These are phyloP conservation scores for Ochropleura leucogaster DNA, from an alignment of 2,888 invertebrate species.

Conservation along the genomic window DNA sequence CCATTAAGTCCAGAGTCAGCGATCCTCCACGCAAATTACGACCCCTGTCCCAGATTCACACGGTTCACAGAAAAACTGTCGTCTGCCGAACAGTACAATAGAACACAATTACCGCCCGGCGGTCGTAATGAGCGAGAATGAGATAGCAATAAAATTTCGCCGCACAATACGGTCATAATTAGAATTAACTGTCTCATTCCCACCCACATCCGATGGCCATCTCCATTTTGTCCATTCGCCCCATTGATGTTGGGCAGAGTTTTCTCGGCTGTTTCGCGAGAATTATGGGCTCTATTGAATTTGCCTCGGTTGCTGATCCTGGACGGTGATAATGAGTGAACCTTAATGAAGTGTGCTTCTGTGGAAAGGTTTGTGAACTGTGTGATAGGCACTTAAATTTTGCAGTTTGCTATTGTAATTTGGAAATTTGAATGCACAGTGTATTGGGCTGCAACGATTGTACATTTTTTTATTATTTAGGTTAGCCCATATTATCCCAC, in stretches of 20 bases:
- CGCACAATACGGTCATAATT: slow-evolving; percentile 88
- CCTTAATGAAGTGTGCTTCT: slow-evolving; percentile 32
- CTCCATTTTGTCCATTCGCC: slow-evolving; percentile 75
- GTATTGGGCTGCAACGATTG: neutral
- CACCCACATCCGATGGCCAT: slow-evolving; percentile 85
- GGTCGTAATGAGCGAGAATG: slow-evolving; percentile 86
- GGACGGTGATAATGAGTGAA: slow-evolving; percentile 54
- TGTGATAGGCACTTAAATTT: neutral
- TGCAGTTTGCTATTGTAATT: neutral
- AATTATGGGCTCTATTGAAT: slow-evolving; percentile 59
- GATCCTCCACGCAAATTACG: slow-evolving; percentile 76
- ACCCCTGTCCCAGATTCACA: slow-evolving; percentile 85
- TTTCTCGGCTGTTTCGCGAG: slow-evolving; percentile 59
- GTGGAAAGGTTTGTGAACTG: slow-evolving; percentile 14
- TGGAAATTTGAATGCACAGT: neutral
- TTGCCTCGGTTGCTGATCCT: slow-evolving; percentile 53
- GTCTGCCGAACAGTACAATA: slow-evolving; percentile 81
- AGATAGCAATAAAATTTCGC: slow-evolving; percentile 89
- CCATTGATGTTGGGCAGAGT: slow-evolving; percentile 78
- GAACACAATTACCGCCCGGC: slow-evolving; percentile 82
- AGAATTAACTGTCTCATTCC: slow-evolving; percentile 89
- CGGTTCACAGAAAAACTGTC: slow-evolving; percentile 83
- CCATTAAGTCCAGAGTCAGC: slow-evolving; percentile 67
- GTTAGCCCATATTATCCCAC: too few relatives aligned
- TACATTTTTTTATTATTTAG: too few relatives aligned